Evolutionary conservation across 1,140 invertebrate species (phyloP), one percentile per base, ranked within the genome.

Genomic region (Orchesella cincta): DNA sequence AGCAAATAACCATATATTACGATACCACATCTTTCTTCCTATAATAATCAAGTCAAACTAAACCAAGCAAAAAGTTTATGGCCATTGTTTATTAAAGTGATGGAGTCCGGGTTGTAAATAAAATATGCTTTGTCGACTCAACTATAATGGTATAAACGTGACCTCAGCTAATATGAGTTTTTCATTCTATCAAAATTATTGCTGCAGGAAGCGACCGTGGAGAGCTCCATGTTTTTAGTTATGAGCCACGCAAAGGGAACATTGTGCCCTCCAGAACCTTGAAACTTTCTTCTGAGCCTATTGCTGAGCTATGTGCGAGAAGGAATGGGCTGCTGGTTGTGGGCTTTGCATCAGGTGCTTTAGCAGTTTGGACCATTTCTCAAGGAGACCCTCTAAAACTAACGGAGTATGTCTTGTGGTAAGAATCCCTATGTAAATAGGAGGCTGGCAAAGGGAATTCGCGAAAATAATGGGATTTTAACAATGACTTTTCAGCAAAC

Each of bases 181-280:
- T n/a, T n/a, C n/a, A n/a, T n/a, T n/a, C n/a, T n/a, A n/a, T n/a
- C n/a, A n/a, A n/a, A n/a, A n/a, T n/a, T n/a, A n/a, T n/a, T n/a
- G n/a, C n/a, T n/a, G n/a, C n/a, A n/a, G n/a, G 62, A 3, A 80
- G 70, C 33, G 79, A 76, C 34, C 46, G 72, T 67, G 79, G 79
- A 36, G 79, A 80, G 20, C 33, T 80, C 16, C 74, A 77, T 1
- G 29, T 54, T 1, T 76, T 80, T 46, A 70, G 74, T 12, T 76
- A 36, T 23, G 33, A 46, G 16, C 31, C 16, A 72, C 57, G 12
- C 3, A 57, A 23, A 23, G 5, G 14, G 3, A 12, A 1, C 29
- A 67, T 18, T 3, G 62, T 26, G 1, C 33, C 62, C 26, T 57
- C 52, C 8, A 31, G 31, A 3, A 67, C 62, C 2, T 29, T 67